phyloP scores from a whole-genome alignment of 1,140 invertebrate species.

The Mamestra configurata region DNA sequence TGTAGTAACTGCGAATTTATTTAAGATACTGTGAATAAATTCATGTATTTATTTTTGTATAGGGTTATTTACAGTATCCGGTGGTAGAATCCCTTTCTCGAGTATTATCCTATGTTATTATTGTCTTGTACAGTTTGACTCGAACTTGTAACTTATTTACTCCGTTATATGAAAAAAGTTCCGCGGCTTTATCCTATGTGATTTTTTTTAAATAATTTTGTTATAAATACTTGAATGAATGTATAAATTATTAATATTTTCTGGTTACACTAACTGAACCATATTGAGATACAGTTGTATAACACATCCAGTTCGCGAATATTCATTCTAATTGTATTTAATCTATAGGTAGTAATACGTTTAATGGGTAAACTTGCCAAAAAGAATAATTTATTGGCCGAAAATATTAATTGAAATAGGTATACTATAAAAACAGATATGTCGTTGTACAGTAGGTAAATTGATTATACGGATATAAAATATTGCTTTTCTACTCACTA shows the following conservation, averaged over 20 bases:
- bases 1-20: constrained; percentile 12
- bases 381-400: constrained; percentile 68
- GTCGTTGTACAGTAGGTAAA: constrained; percentile 75
- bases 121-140: constrained; percentile 45
- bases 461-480: constrained; percentile 77
- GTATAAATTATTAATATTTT: constrained; percentile 47
- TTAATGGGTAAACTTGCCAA: constrained; percentile 73
- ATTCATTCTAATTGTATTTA: constrained; percentile 35
- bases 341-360: constrained; percentile 57
- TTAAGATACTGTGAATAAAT: constrained; percentile 20
- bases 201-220: not conserved
- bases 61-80: constrained; percentile 35
- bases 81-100: constrained; percentile 14
- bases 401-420: constrained; percentile 66
- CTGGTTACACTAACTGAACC: constrained; percentile 41
- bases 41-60: not conserved
- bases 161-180: not conserved
- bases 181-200: not conserved
- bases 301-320: constrained; percentile 31
- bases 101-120: constrained; percentile 44
- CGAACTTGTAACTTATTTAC: constrained; percentile 6
- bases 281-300: not conserved
- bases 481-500: constrained; percentile 84
- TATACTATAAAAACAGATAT: constrained; percentile 85
- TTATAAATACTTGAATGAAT: not conserved